Evolutionary conservation across 2,888 invertebrate species (phyloP).

Genomic region (Acanthosepion esculentum): DNA sequence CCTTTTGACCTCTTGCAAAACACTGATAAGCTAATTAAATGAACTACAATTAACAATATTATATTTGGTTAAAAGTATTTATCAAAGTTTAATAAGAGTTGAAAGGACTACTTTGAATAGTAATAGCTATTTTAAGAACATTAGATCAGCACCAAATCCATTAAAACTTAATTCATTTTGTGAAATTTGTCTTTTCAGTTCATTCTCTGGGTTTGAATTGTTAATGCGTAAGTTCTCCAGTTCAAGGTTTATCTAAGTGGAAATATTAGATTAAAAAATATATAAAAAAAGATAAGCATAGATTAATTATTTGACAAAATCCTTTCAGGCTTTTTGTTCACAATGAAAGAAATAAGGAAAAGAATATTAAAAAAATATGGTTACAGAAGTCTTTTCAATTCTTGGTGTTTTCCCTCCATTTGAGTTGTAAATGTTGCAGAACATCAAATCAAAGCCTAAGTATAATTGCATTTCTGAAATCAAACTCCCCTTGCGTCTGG

Average conservation of each 20-base stretch:
- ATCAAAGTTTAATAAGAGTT: neutral
- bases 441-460: neutral
- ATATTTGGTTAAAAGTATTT: neutral
- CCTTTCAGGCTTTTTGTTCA: neutral
- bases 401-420: neutral
- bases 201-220: neutral
- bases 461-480: slow-evolving; percentile 33
- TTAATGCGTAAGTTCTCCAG: too few species aligned
- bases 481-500: neutral
- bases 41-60: neutral
- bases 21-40: too few species aligned
- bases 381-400: neutral
- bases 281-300: neutral
- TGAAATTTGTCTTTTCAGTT: neutral
- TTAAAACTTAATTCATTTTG: neutral
- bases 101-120: neutral
- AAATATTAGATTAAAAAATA: neutral
- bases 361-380: neutral
- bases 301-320: neutral
- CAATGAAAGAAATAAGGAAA: neutral
- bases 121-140: neutral
- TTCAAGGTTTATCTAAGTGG: too few species aligned
- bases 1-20: too few species aligned
- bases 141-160: too few species aligned
- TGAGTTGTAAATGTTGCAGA: neutral